Conservation (phyloP, 2,113 vertebrate genomes). For the Nematolebias whitei region DNA sequence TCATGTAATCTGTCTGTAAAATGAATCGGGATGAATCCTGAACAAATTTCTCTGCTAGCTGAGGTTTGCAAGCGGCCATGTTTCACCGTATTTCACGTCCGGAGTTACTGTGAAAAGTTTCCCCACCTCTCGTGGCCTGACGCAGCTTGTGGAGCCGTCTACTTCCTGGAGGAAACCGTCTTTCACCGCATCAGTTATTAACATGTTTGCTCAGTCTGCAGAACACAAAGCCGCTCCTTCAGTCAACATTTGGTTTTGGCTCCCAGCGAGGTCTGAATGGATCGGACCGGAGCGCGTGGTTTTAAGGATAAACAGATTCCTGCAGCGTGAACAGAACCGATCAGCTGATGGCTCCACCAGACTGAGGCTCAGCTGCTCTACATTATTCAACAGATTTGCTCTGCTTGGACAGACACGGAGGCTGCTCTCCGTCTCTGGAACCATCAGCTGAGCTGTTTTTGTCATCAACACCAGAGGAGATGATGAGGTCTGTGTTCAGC, state of each 20-base stretch:
- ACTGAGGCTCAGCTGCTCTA: not conserved
- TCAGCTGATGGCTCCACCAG: too few species aligned
- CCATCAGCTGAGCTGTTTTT: too few species aligned
- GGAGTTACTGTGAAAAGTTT: too few species aligned
- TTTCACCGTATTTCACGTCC: too few species aligned
- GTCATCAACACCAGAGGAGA: too few species aligned
- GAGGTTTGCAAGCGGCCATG: too few species aligned
- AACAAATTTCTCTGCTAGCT: too few species aligned
- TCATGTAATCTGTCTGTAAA: too few species aligned
- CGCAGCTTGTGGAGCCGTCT: slow-evolving; percentile 38
- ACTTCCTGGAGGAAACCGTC: slow-evolving; percentile 45
- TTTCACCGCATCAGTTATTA: slow-evolving; percentile 51
- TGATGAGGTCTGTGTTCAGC: too few species aligned
- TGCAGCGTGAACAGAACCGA: too few species aligned
- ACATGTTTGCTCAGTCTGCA: slow-evolving; percentile 31
- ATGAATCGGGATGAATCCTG: too few species aligned
- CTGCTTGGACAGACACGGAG: not conserved
- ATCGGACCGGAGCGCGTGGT: not conserved
- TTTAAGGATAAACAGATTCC: not conserved
- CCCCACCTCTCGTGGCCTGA: not conserved
- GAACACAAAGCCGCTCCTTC: slow-evolving; percentile 8
- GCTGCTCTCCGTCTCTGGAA: not conserved
- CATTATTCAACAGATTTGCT: slow-evolving; percentile 1
- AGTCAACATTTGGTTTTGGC: not conserved
- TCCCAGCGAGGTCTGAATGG: not conserved